Evolutionary conservation across 2,113 vertebrate genomes (phyloP).

Genomic region (Periophthalmus modestus): DNA sequence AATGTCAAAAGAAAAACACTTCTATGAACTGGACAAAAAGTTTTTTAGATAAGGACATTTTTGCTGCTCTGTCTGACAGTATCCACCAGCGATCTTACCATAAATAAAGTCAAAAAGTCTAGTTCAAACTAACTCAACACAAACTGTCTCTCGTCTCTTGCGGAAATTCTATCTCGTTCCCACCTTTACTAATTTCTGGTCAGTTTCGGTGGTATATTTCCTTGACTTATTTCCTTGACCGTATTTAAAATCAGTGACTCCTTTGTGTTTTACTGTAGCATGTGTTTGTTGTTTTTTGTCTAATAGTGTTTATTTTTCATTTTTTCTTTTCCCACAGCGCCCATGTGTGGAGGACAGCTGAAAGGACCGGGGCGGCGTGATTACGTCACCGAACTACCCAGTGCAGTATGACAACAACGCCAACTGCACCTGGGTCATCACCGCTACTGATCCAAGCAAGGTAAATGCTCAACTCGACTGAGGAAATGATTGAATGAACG

Average conservation of each 20-base stretch:
- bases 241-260: not conserved
- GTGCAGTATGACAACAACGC: slow-evolving; percentile 98
- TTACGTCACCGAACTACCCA: slow-evolving; percentile 96
- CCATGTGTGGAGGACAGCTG: slow-evolving; percentile 92
- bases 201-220: not conserved
- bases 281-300: not conserved
- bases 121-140: too few relatives aligned
- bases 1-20: too few relatives aligned
- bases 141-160: too few relatives aligned
- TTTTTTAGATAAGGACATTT: too few relatives aligned
- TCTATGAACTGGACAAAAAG: too few relatives aligned
- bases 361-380: slow-evolving; percentile 89
- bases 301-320: not conserved
- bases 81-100: too few relatives aligned
- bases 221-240: too few relatives aligned
- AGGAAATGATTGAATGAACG: not conserved
- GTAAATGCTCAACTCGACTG: slow-evolving; percentile 61
- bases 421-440: slow-evolving; percentile 97
- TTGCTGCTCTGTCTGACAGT: too few relatives aligned
- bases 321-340: slow-evolving; percentile 74
- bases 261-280: not conserved
- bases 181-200: too few relatives aligned
- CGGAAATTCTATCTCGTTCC: too few relatives aligned
- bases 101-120: too few relatives aligned
- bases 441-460: slow-evolving; percentile 88